Base-by-base conservation (phyloP, 2,888 invertebrate genomes). In the Xylota segnis region DNA sequence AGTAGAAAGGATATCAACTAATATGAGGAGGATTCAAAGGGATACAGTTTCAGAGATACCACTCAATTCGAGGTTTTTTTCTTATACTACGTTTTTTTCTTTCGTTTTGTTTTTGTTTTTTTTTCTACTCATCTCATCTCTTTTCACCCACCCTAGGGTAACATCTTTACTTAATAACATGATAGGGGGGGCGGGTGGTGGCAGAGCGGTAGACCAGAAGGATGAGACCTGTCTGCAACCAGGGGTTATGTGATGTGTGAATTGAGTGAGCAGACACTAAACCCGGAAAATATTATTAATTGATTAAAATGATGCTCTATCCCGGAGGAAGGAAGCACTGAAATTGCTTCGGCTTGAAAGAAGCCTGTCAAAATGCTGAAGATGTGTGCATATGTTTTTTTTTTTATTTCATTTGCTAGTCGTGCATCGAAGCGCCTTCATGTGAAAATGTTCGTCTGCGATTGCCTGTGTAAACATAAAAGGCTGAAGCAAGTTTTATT, bases 1-100 rank as follows among this genome's bases (percentile, higher is more conserved):
- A 70, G 65, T 54, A 58, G 70, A 74, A 71, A 58, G 82, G 68
- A 72, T 86, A 77, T 86, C 76, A 82, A 82, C 82, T 86, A 82
- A 86, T 82, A 72, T 82, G 82, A 77, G 43, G 32, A 68, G 82
- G 72, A 68, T 76, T 82, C 86, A 86, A 82, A 86, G 34, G 71
- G 82, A 77, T 77, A 75, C 79, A 52, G 52, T 66, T 56, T 52
- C 59, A 59, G 68, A 59, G 66, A 63, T 78, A 66, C 72, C 34
- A 37, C 65, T 70, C 65, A 58, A 59, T 59, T 74, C 45, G 32
- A 50, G 40, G 10, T 14, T 88, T 82, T 83, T 88, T 89, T 88
- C 88, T 88, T n/a, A n/a, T n/a, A n/a, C n/a, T n/a, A n/a, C n/a
- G n/a, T n/a, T n/a, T n/a, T n/a, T n/a, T n/a, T n/a, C n/a, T n/a